A percentile compares a stretch with the other conserved stretches of the same genome.
Evolutionary conservation across 2,888 invertebrate species (phyloP).

Genomic region (Lypha dubia): DNA sequence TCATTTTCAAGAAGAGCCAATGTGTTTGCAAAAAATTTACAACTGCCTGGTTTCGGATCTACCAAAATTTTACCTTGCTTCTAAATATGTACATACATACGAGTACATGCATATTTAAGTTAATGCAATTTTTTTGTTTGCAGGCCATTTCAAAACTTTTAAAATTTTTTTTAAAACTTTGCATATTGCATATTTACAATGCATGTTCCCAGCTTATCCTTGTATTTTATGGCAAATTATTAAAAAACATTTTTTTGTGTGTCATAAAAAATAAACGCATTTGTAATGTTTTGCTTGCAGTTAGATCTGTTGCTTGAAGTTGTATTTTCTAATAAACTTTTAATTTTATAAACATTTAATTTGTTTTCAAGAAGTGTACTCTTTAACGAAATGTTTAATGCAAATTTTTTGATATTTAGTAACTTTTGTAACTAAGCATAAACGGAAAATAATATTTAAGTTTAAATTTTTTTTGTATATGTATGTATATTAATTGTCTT

Average conservation of each 20-base stretch:
- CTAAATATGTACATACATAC: neutral
- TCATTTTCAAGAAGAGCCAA: slow-evolving; percentile 27
- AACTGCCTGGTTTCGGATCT: slow-evolving; percentile 21
- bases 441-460: no score
- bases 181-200: neutral
- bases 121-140: slow-evolving; percentile 8
- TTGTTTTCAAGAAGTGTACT: neutral
- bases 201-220: neutral
- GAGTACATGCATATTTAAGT: neutral
- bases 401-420: neutral
- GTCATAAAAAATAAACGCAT: slow-evolving; percentile 16
- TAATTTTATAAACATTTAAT: neutral
- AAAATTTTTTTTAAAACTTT: slow-evolving; percentile 33
- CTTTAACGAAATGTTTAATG: neutral
- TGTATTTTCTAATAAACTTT: slow-evolving; percentile 23
- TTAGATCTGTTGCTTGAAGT: neutral
- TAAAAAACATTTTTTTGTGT: slow-evolving; percentile 2
- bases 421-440: no score
- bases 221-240: slow-evolving; percentile 43
- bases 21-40: slow-evolving; percentile 27
- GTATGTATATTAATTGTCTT: no score
- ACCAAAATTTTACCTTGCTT: slow-evolving; percentile 18
- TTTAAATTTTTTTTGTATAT: no score
- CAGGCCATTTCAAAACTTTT: slow-evolving; percentile 51
- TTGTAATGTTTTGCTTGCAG: slow-evolving; percentile 26